Evolutionary conservation across 2,113 vertebrate genomes (phyloP).

Genomic region (Pomatostomus ruficeps): DNA sequence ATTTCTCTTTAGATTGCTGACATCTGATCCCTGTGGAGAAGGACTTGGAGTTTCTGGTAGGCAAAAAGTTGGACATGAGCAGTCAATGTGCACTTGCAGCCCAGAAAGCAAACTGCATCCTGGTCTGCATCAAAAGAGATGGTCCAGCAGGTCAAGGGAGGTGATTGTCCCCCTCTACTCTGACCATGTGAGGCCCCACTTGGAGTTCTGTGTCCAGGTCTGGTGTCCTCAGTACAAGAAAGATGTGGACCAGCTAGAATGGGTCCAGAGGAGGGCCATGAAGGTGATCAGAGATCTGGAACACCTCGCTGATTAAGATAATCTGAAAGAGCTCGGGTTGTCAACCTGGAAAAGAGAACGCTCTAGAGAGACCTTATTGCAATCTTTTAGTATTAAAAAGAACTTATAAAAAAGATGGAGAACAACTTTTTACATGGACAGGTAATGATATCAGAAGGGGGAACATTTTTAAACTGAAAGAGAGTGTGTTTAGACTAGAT

Average conservation of each 20-base stretch:
- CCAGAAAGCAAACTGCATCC: not conserved
- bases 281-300: not conserved
- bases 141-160: not conserved
- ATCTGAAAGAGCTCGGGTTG: not conserved
- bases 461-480: not conserved
- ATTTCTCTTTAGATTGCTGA: not conserved
- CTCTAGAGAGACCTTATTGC: not conserved
- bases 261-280: not conserved
- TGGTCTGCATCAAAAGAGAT: not conserved
- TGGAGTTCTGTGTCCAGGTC: not conserved
- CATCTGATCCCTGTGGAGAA: not conserved
- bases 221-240: not conserved
- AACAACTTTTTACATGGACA: not conserved
- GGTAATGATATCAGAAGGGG: not conserved
- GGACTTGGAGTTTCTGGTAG: not conserved
- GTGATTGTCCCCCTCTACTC: too few species aligned
- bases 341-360: not conserved
- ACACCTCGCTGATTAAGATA: not conserved
- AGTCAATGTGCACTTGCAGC: not conserved
- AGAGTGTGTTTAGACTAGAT: not conserved
- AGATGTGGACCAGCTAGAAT: not conserved
- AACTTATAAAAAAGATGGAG: not conserved
- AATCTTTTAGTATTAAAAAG: not conserved
- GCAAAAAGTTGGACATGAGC: not conserved
- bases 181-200: not conserved